Conservation (phyloP, 2,113 vertebrate genomes). For the Scalopus aquaticus region DNA sequence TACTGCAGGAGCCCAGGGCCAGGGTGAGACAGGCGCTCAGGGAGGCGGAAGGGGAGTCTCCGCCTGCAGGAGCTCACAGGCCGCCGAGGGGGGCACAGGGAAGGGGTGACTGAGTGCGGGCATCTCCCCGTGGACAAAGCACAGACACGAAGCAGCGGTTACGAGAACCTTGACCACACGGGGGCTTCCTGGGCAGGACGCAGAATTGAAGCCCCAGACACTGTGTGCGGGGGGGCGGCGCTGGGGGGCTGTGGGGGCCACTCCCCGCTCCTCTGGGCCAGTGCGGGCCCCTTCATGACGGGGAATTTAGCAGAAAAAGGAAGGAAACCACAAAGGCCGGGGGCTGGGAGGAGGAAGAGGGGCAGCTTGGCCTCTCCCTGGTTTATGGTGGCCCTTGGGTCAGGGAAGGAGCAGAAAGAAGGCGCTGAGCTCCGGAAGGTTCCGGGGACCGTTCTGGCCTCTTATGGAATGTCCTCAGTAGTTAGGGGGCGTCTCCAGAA, state of each 20-base stretch:
- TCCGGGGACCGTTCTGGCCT: neutral
- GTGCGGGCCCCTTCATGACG: accelerated
- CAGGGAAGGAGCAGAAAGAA: neutral
- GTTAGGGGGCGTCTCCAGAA: neutral
- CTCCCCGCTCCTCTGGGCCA: neutral
- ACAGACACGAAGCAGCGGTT: accelerated
- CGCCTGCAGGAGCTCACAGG: accelerated
- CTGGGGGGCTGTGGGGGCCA: accelerated
- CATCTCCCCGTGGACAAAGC: accelerated
- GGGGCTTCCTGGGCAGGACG: accelerated
- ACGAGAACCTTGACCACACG: accelerated
- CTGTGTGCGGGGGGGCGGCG: neutral
- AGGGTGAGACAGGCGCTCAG: accelerated
- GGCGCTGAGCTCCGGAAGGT: no score
- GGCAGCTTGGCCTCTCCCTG: neutral
- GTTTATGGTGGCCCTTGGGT: neutral
- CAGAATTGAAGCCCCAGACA: neutral
- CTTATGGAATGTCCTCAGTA: neutral
- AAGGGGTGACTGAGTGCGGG: neutral
- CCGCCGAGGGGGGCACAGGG: neutral
- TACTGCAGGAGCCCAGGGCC: accelerated
- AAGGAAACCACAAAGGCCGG: accelerated
- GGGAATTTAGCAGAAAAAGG: neutral
- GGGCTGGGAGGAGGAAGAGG: neutral
- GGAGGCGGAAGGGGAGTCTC: neutral